phyloP scores from a whole-genome alignment of 2,113 vertebrate species.

The Malurus alboscapulatus region DNA sequence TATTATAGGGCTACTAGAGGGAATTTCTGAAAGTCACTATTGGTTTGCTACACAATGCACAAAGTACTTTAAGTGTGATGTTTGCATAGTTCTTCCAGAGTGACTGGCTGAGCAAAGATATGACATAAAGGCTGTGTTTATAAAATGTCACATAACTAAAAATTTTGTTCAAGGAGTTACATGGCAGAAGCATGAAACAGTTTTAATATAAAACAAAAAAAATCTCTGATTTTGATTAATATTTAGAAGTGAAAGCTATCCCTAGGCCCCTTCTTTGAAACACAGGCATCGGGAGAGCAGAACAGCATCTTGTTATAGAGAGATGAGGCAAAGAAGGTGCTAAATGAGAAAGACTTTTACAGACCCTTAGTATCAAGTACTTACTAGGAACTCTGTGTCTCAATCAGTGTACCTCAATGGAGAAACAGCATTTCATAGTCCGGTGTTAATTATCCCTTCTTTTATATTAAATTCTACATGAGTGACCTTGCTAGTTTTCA shows the following conservation, averaged over 20 bases:
- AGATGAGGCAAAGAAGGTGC: not conserved
- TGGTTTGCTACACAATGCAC: not conserved
- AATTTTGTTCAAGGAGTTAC: not conserved
- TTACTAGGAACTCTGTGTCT: not conserved
- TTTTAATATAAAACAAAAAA: not conserved
- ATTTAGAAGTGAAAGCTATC: not conserved
- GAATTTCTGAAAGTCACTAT: not conserved
- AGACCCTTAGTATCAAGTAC: not conserved
- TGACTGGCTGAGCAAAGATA: not conserved
- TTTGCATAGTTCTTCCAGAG: not conserved
- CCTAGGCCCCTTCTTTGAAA: not conserved
- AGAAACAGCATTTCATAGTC: not conserved
- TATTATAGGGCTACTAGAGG: not conserved
- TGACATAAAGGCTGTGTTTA: not conserved
- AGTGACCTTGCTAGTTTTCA: not conserved
- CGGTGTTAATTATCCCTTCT: not conserved
- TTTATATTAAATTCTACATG: not conserved
- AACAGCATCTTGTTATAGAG: not conserved
- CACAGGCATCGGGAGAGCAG: not conserved
- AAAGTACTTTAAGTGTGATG: accelerated
- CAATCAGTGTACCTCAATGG: not conserved
- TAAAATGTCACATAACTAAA: not conserved
- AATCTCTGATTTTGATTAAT: not conserved
- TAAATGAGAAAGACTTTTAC: not conserved
- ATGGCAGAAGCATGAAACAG: not conserved